These are phyloP conservation scores for Xenopus tropicalis DNA, from an alignment of 2,113 vertebrate species.

Conservation along the genomic window UCB_Xtro_10.0 CM004450.2:2697501-2698000, in stretches of 20 bases:
- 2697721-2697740: constrained; percentile 63
- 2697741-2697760: constrained; percentile 66
- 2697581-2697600: constrained; percentile 64
- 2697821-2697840: constrained; percentile 66
- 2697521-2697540: constrained; percentile 63
- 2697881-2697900: constrained; percentile 49
- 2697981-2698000: constrained; percentile 86
- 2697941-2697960: constrained; percentile 51
- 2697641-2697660: constrained; percentile 63
- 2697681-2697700: constrained; percentile 72
- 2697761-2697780: constrained; percentile 64
- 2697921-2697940: constrained; percentile 55
- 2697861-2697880: constrained; percentile 64
- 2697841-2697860: constrained; percentile 74
- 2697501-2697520: constrained; percentile 71
- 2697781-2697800: constrained; percentile 54
- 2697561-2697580: constrained; percentile 66
- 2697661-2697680: constrained; percentile 70
- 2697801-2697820: constrained; percentile 75
- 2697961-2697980: constrained; percentile 61
- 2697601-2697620: constrained; percentile 80
- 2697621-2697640: constrained; percentile 66
- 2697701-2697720: constrained; percentile 66
- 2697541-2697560: constrained; percentile 63
- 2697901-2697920: constrained; percentile 45